These are phyloP conservation scores for Gadus chalcogrammus DNA, from an alignment of 2,113 vertebrate genomes.

Conservation along the genomic window DNA sequence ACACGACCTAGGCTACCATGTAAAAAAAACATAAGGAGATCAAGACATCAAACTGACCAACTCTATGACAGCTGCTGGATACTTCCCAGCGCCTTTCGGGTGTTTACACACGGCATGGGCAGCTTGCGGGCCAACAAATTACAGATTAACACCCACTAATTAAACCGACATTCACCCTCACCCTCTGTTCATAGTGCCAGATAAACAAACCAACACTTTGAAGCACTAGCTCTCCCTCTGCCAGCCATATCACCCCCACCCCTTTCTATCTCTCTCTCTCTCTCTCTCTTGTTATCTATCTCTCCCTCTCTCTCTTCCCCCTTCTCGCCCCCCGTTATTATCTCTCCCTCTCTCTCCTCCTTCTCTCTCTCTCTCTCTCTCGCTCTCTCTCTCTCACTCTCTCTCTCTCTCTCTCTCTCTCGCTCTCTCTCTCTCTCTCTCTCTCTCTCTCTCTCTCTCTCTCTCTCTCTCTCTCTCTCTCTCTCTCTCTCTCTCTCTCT, in stretches of 20 bases:
- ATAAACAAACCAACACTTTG: background rate
- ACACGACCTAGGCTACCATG: too few species aligned
- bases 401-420: conserved; percentile 3
- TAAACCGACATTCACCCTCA: background rate
- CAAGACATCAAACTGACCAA: too few species aligned
- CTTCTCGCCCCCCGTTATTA: too few species aligned
- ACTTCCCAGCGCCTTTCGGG: background rate
- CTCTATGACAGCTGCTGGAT: too few species aligned
- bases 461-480: background rate
- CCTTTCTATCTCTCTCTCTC: background rate
- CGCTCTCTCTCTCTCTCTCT: background rate
- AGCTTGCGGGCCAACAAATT: background rate
- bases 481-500: conserved; percentile 5
- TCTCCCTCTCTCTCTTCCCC: background rate
- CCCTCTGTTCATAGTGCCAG: background rate
- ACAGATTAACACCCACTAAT: conserved; percentile 4
- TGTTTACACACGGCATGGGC: background rate
- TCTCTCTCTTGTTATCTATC: background rate
- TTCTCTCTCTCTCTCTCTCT: background rate
- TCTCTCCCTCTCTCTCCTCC: too few species aligned
- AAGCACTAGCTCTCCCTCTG: conserved; percentile 1
- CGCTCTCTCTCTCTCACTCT: background rate
- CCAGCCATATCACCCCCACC: background rate
- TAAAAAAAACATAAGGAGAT: too few species aligned
- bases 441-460: background rate